Evolutionary conservation across 2,888 invertebrate genomes (phyloP).

Genomic region (Vesta saturnalis): DNA sequence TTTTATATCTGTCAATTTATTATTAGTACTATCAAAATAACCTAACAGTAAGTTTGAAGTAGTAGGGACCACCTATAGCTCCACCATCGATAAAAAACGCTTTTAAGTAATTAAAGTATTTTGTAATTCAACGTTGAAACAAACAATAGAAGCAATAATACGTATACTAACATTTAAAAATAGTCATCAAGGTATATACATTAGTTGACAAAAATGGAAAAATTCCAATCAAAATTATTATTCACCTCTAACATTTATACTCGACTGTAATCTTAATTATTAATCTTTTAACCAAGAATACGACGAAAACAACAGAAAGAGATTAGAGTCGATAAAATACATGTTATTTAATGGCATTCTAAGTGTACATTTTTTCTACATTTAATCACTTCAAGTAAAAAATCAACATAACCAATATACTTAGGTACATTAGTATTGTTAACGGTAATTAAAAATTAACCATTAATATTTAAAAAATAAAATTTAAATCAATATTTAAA

Average conservation of each 20-base stretch:
- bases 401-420: neutral
- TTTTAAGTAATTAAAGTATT: too few species aligned
- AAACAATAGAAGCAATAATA: neutral
- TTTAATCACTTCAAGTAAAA: neutral
- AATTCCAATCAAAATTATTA: conserved; percentile 13
- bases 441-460: neutral
- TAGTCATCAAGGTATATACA: neutral
- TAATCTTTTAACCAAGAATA: conserved; percentile 7
- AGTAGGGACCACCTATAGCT: neutral
- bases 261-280: conserved; percentile 6
- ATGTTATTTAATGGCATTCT: conserved; percentile 10
- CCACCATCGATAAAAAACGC: neutral
- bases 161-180: neutral
- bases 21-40: neutral
- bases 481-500: too few species aligned
- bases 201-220: conserved; percentile 12
- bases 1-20: neutral
- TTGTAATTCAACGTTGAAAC: neutral
- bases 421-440: too few species aligned
- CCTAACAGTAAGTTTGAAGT: neutral
- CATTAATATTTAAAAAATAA: neutral
- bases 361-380: conserved; percentile 1
- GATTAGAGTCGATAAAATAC: conserved; percentile 6
- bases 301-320: conserved; percentile 1
- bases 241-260: conserved; percentile 10